A percentile compares a stretch with the other conserved stretches of the same genome.
Evolutionary conservation across 1,140 invertebrate genomes (phyloP).

Genomic region (Dryas iulia): DNA sequence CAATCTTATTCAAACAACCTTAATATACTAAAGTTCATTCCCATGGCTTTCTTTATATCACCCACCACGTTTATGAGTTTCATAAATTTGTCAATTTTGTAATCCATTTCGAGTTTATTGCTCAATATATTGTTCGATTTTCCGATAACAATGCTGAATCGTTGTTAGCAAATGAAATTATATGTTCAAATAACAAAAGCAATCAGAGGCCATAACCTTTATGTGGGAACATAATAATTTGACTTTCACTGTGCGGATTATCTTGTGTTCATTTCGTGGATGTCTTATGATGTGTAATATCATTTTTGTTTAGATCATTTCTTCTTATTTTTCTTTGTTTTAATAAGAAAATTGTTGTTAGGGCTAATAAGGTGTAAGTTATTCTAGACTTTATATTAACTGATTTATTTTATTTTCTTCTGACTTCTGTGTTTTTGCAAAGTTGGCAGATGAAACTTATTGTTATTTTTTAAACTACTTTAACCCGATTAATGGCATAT

Average conservation of each 20-base stretch:
- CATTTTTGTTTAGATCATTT: background rate
- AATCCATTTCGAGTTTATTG: constrained; percentile 28
- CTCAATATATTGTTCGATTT: constrained; percentile 6
- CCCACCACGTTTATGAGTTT: constrained; percentile 19
- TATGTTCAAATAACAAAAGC: constrained; percentile 11
- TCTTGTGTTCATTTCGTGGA: background rate
- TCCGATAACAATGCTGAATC: constrained; percentile 18
- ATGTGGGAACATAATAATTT: background rate
- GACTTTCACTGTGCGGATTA: background rate
- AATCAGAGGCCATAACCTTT: constrained; percentile 12
- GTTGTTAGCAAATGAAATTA: constrained; percentile 22
- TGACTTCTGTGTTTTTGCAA: no score
- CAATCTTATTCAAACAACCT: constrained; percentile 14
- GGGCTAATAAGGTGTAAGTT: no score
- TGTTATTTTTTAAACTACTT: no score
- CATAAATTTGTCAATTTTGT: constrained; percentile 34
- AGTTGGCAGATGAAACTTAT: no score
- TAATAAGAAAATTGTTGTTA: no score
- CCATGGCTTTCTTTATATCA: constrained; percentile 19
- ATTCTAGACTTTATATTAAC: no score
- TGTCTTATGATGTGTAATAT: background rate
- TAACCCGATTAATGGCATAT: no score
- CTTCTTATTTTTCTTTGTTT: no score
- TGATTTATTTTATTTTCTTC: no score
- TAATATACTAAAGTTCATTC: constrained; percentile 11